Conservation (phyloP, 2,888 invertebrate species). For the Acrobasis repandana region DNA sequence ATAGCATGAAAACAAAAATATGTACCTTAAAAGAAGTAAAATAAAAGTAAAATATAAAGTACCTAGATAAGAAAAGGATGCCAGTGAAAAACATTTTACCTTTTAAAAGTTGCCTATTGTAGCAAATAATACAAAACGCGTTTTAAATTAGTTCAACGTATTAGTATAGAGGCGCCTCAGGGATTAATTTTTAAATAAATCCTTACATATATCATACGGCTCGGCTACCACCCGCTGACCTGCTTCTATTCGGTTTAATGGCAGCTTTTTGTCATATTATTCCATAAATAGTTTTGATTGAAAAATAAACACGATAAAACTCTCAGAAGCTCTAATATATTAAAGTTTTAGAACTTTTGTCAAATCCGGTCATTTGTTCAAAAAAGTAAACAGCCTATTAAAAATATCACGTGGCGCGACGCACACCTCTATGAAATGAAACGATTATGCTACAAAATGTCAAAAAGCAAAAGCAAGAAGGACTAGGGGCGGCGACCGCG, state of each 20-base stretch:
- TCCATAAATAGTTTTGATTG: constrained; percentile 36
- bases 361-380: constrained; percentile 23
- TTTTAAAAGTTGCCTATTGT: neutral
- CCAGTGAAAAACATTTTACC: neutral
- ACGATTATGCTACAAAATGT: constrained; percentile 81
- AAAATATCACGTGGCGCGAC: constrained; percentile 60
- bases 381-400: constrained; percentile 29
- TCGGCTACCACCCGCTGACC: constrained; percentile 60
- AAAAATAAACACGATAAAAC: constrained; percentile 17
- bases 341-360: neutral
- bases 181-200: constrained; percentile 56
- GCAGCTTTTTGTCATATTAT: constrained; percentile 55
- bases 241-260: constrained; percentile 51
- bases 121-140: constrained; percentile 33
- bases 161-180: constrained; percentile 42
- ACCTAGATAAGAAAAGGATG: neutral
- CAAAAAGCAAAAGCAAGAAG: constrained; percentile 81
- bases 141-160: constrained; percentile 39
- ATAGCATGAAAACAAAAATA: neutral
- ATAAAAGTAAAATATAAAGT: neutral
- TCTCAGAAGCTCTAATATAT: neutral
- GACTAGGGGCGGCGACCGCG: constrained; percentile 81
- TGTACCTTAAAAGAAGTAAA: neutral
- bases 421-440: constrained; percentile 71
- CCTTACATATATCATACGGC: constrained; percentile 58